Evolutionary conservation across 2,888 invertebrate species (phyloP).

Genomic region (Oconnorella tubifera): DNA sequence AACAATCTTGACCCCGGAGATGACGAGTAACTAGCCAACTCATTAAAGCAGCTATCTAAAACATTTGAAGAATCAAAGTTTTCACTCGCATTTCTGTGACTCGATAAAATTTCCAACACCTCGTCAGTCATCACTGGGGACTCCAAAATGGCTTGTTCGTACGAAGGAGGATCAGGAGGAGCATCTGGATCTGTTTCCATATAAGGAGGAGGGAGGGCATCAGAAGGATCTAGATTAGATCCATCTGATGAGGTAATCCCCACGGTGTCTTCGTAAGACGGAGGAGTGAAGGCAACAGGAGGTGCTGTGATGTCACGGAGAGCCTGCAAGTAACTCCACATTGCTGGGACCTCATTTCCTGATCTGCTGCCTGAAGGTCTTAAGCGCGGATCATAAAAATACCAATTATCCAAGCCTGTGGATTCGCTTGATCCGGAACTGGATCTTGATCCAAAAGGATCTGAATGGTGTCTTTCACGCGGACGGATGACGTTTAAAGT

Average conservation of each 20-base stretch:
- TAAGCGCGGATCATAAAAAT: not conserved
- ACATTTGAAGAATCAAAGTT: not conserved
- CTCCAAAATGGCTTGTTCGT: not conserved
- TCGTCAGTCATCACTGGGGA: not conserved
- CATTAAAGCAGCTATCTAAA: not conserved
- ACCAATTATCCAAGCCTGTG: not conserved
- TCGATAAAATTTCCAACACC: not conserved
- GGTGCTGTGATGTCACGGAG: not conserved
- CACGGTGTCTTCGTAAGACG: not conserved
- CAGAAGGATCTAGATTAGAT: not conserved
- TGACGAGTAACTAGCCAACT: not conserved
- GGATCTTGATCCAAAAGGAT: conserved; percentile 2
- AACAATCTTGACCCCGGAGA: not conserved
- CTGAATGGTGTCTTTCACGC: not conserved
- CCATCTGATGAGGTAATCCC: not conserved
- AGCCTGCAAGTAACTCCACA: not conserved
- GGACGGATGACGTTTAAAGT: no score
- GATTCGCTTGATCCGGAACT: not conserved
- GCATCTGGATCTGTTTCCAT: not conserved
- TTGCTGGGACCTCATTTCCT: not conserved
- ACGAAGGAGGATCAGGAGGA: not conserved
- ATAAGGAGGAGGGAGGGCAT: not conserved
- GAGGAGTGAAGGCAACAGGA: not conserved
- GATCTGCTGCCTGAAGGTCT: not conserved
- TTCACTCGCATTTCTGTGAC: not conserved